Conservation (phyloP, 2,797 vertebrate genomes). For the Anguilla pacifica region DNA sequence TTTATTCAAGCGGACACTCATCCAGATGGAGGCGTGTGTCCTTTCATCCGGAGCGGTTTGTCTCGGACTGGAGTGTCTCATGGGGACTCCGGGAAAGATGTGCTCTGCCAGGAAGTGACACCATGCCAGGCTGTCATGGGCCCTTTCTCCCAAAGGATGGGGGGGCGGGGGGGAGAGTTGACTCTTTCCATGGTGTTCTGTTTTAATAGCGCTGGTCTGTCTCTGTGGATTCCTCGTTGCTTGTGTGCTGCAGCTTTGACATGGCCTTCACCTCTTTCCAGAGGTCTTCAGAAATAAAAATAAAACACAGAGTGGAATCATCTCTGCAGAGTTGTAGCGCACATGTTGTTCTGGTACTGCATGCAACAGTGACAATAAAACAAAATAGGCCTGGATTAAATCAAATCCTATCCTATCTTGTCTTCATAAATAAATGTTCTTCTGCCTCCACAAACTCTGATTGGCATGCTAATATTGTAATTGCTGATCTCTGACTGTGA, state of each 20-base stretch:
- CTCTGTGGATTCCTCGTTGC: neutral
- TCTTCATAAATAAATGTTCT: neutral
- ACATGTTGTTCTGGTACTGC: neutral
- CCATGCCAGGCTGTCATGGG: neutral
- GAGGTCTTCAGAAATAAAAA: neutral
- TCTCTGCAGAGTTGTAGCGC: neutral
- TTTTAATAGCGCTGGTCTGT: neutral
- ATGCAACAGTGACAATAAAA: neutral
- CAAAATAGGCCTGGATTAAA: neutral
- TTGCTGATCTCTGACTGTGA: neutral
- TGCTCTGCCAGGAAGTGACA: too few relatives aligned
- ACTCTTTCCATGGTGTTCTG: constrained; percentile 6
- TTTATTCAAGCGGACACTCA: neutral
- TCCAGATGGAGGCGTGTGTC: neutral
- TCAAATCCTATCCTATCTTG: neutral
- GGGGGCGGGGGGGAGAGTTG: neutral
- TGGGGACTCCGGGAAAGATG: neutral
- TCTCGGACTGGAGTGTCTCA: neutral
- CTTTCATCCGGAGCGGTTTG: neutral
- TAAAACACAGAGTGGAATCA: neutral
- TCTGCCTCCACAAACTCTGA: neutral
- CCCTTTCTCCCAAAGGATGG: neutral
- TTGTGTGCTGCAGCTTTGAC: neutral
- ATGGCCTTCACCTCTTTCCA: neutral
- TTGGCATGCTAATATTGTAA: neutral